Percentiles rank a stretch among this genome's conserved stretches.
phyloP scores from a whole-genome alignment of 2,113 vertebrate species.

The Leuciscus idus region DNA sequence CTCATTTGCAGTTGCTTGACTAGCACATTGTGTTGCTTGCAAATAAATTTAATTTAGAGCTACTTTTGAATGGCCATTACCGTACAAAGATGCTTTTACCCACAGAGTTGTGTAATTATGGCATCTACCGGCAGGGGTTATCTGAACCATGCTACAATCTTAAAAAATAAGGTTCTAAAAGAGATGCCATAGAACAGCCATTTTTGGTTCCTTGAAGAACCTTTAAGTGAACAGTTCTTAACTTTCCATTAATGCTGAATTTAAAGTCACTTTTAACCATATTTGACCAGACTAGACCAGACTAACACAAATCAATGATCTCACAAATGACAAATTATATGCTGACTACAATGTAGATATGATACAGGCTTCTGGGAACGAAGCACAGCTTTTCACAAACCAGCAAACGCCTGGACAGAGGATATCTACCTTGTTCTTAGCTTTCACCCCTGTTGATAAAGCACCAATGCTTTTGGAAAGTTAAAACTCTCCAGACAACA shows the following conservation, averaged over 20 bases:
- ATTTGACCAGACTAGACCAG: not conserved
- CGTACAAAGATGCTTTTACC: not conserved
- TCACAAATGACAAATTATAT: not conserved
- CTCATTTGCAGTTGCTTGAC: not conserved
- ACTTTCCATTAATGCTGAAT: not conserved
- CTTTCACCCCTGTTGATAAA: not conserved
- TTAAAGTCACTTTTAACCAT: not conserved
- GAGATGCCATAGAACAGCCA: too few species aligned
- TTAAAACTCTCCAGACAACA: constrained; percentile 9
- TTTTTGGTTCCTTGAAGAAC: too few species aligned
- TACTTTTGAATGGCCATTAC: not conserved
- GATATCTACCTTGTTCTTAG: not conserved
- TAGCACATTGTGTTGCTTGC: not conserved
- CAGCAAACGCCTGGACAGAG: not conserved
- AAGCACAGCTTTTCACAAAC: not conserved
- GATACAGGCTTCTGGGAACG: not conserved
- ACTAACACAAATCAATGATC: not conserved
- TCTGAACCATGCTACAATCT: not conserved
- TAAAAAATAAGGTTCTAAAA: too few species aligned
- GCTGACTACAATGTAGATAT: not conserved
- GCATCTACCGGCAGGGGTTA: not conserved
- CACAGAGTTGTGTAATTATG: not conserved
- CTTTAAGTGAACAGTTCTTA: too few species aligned
- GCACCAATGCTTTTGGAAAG: constrained; percentile 9
- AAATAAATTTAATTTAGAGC: not conserved